These are phyloP conservation scores for Notocelia uddmanniana DNA, from an alignment of 2,888 invertebrate genomes.

Conservation along the genomic window DNA sequence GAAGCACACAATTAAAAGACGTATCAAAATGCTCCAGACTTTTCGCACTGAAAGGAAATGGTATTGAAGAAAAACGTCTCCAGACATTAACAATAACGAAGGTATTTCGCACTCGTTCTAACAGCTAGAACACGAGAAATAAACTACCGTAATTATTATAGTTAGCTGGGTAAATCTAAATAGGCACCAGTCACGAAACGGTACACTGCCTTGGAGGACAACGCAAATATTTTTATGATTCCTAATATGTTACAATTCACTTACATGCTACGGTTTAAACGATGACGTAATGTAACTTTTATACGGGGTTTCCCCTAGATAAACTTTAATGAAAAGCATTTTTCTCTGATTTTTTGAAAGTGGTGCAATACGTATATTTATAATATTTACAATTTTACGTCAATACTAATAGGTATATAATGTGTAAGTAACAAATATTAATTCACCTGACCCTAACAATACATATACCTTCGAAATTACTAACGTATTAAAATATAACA, in stretches of 20 bases:
- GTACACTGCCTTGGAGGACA: constrained; percentile 40
- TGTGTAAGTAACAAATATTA: too few relatives aligned
- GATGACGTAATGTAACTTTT: constrained; percentile 29
- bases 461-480: too few relatives aligned
- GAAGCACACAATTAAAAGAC: constrained; percentile 56
- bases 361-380: too few relatives aligned
- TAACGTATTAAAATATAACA: neutral
- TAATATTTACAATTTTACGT: too few relatives aligned
- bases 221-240: constrained; percentile 37
- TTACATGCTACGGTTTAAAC: constrained; percentile 36
- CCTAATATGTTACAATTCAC: constrained; percentile 19
- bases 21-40: constrained; percentile 51
- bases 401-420: too few relatives aligned
- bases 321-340: too few relatives aligned
- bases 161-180: constrained; percentile 15
- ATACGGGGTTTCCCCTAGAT: neutral
- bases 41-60: constrained; percentile 30
- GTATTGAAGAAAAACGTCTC: neutral
- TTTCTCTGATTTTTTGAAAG: too few relatives aligned
- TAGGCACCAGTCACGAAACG: constrained; percentile 22
- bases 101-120: neutral
- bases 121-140: constrained; percentile 1
- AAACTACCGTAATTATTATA: constrained; percentile 24
- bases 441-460: too few relatives aligned
- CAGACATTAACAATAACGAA: neutral